phyloP scores from a whole-genome alignment of 1,140 invertebrate species.

The Eciton burchellii region DNA sequence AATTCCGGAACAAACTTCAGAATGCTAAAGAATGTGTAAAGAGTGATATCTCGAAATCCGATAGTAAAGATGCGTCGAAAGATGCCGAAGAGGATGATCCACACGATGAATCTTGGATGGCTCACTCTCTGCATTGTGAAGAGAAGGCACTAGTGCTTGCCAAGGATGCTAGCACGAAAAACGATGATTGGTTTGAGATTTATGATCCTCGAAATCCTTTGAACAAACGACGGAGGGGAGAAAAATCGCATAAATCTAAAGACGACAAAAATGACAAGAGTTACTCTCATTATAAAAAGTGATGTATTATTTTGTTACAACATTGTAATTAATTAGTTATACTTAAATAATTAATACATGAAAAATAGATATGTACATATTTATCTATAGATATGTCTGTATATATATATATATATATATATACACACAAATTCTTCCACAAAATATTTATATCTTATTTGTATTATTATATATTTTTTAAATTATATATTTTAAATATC shows the following conservation, averaged over 20 bases:
- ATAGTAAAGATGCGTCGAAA: slow-evolving; percentile 70
- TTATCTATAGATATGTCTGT: slow-evolving; percentile 23
- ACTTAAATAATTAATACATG: not conserved
- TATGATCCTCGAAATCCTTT: slow-evolving; percentile 97
- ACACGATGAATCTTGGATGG: slow-evolving; percentile 90
- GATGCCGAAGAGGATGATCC: slow-evolving; percentile 82
- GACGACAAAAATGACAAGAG: slow-evolving; percentile 24
- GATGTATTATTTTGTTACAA: slow-evolving; percentile 28
- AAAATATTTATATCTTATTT: too few relatives aligned
- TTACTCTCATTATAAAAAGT: slow-evolving; percentile 41
- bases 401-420: too few relatives aligned
- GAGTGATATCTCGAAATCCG: slow-evolving; percentile 70
- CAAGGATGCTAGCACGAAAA: slow-evolving; percentile 97
- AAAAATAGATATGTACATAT: not conserved
- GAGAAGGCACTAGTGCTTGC: slow-evolving; percentile 92
- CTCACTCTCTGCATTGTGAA: slow-evolving; percentile 92
- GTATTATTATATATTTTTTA: too few relatives aligned
- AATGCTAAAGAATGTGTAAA: slow-evolving; percentile 87
- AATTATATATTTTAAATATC: too few relatives aligned
- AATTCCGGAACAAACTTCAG: slow-evolving; percentile 93
- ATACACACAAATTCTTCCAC: too few relatives aligned
- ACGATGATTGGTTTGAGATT: slow-evolving; percentile 98
- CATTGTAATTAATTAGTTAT: not conserved
- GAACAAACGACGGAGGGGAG: slow-evolving; percentile 94
- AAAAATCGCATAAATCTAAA: slow-evolving; percentile 71